These are phyloP conservation scores for Batillaria attramentaria DNA, from an alignment of 1,140 invertebrate species.

Conservation along the genomic window DNA sequence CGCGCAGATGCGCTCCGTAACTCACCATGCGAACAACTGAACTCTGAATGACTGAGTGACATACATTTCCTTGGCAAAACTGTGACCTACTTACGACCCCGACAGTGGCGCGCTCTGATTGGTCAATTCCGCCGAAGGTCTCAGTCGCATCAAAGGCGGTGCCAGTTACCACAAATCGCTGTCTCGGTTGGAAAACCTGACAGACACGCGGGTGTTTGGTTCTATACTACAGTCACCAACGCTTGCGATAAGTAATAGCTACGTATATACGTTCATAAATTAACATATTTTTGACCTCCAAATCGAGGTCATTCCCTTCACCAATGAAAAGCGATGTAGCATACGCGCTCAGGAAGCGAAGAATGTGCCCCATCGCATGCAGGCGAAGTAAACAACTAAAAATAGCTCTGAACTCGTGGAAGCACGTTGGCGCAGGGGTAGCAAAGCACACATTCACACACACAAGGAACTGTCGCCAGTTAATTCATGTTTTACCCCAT, in stretches of 20 bases:
- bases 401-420: conserved; percentile 16
- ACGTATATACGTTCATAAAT: conserved; percentile 4
- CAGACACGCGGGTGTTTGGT: background rate
- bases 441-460: background rate
- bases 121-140: conserved; percentile 19
- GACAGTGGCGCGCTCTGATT: conserved; percentile 31
- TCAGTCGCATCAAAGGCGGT: conserved; percentile 3
- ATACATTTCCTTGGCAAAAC: conserved; percentile 30
- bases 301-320: conserved; percentile 26
- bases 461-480: background rate
- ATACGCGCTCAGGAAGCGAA: conserved; percentile 9
- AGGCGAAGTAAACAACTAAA: conserved; percentile 37
- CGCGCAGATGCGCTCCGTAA: too few species aligned
- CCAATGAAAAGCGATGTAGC: conserved; percentile 23
- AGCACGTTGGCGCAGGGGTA: conserved; percentile 25
- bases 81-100: conserved; percentile 36
- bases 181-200: background rate
- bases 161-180: background rate
- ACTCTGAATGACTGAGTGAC: conserved; percentile 34
- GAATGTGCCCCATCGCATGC: conserved; percentile 26
- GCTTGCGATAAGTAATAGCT: background rate
- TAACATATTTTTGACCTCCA: conserved; percentile 19
- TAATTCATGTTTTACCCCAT: too few species aligned
- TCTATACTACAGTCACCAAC: background rate
- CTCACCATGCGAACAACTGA: conserved; percentile 33